Conservation (phyloP, 1,140 invertebrate genomes). For the Drosophila yakuba region DNA sequence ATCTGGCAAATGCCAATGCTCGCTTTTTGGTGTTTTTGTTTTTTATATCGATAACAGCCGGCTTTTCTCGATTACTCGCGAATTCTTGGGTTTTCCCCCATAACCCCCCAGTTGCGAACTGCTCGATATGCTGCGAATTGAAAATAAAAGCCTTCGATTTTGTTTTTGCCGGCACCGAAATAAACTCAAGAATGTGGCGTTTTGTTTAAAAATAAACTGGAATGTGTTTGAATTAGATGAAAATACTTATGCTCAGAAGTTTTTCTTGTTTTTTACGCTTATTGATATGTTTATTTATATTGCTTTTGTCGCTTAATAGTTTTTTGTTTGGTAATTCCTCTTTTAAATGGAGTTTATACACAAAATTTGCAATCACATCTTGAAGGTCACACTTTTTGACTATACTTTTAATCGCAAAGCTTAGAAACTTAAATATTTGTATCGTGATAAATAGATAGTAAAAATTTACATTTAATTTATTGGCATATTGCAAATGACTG, state of each 20-base stretch:
- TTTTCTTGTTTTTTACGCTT: constrained; percentile 31
- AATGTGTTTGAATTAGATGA: constrained; percentile 77
- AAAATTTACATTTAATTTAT: no score
- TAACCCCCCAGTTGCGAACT: no score
- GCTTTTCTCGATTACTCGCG: constrained; percentile 29
- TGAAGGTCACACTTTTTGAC: neutral
- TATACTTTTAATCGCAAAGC: neutral
- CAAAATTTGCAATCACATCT: neutral
- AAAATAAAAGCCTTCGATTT: constrained; percentile 38
- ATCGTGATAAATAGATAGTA: no score
- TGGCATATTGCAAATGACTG: no score
- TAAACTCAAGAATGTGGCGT: constrained; percentile 77
- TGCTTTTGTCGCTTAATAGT: constrained; percentile 19
- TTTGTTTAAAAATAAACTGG: constrained; percentile 80
- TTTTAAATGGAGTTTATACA: neutral
- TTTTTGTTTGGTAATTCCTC: neutral
- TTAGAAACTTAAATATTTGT: neutral
- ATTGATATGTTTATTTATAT: constrained; percentile 31
- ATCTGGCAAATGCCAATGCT: constrained; percentile 57
- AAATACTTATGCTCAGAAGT: constrained; percentile 55
- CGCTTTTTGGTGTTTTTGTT: constrained; percentile 38
- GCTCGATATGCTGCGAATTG: constrained; percentile 22
- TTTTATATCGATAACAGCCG: constrained; percentile 63
- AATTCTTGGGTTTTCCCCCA: constrained; percentile 41
- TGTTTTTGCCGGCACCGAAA: constrained; percentile 58